These are phyloP conservation scores for Campoletis raptor DNA, from an alignment of 2,888 invertebrate species.

Conservation along the genomic window DNA sequence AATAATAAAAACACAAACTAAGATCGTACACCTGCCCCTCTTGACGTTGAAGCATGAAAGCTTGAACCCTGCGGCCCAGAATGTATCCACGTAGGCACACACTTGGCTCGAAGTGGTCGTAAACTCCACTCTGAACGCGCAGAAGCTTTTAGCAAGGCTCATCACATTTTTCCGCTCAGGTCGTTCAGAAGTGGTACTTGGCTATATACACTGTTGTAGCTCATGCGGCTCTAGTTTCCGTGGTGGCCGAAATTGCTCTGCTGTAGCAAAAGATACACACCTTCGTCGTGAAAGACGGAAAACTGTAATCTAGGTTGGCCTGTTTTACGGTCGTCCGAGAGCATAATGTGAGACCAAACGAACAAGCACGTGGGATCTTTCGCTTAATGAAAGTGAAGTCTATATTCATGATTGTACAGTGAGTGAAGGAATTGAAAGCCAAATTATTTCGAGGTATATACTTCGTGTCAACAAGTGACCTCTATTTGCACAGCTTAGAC, in stretches of 20 bases:
- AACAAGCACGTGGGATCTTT: slow-evolving; percentile 34
- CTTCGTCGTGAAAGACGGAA: slow-evolving; percentile 57
- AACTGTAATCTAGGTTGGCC: slow-evolving; percentile 47
- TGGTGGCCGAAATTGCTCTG: slow-evolving; percentile 56
- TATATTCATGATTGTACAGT: slow-evolving; percentile 21
- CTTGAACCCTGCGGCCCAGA: slow-evolving; percentile 28
- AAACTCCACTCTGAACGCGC: slow-evolving; percentile 69
- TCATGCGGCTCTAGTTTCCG: slow-evolving; percentile 59
- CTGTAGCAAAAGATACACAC: slow-evolving; percentile 36
- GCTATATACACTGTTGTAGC: slow-evolving; percentile 40
- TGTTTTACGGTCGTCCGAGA: slow-evolving; percentile 63
- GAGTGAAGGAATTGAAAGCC: background rate
- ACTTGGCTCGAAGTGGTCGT: slow-evolving; percentile 67
- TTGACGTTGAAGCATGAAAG: slow-evolving; percentile 30
- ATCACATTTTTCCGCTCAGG: slow-evolving; percentile 71
- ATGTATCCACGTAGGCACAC: slow-evolving; percentile 58
- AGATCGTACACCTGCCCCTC: slow-evolving; percentile 21
- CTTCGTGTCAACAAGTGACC: slow-evolving; percentile 31
- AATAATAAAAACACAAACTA: slow-evolving; percentile 10
- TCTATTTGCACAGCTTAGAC: slow-evolving; percentile 16
- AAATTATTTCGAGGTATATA: slow-evolving; percentile 18
- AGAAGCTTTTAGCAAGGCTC: slow-evolving; percentile 74
- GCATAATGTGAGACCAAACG: slow-evolving; percentile 44
- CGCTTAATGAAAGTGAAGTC: slow-evolving; percentile 45
- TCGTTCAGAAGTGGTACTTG: slow-evolving; percentile 66